Percentiles rank a stretch among this genome's conserved stretches.
These are phyloP conservation scores for Diprion similis DNA, from an alignment of 1,140 invertebrate species.

Conservation along the genomic window DNA sequence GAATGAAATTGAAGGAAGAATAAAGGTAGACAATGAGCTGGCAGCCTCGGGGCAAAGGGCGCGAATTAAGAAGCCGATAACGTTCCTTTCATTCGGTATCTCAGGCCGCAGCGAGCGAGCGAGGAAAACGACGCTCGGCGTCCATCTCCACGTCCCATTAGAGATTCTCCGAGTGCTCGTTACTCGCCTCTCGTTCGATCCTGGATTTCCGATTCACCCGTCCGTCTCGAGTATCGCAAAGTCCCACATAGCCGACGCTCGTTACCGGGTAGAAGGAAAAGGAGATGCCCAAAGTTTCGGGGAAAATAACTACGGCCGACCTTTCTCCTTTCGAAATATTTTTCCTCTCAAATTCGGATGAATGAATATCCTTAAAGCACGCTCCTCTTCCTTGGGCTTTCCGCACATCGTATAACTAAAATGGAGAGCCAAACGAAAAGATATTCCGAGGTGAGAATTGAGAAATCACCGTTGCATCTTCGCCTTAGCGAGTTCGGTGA, in stretches of 20 bases:
- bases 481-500: too few relatives aligned
- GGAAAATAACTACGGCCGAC: background rate
- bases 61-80: background rate
- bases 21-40: background rate
- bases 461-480: too few relatives aligned
- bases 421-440: too few relatives aligned
- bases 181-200: background rate
- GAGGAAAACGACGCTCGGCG: background rate
- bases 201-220: too few relatives aligned
- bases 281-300: background rate
- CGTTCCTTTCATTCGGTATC: background rate
- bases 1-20: background rate
- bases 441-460: too few relatives aligned
- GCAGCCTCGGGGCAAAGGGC: background rate
- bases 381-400: too few relatives aligned
- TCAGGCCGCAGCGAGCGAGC: background rate
- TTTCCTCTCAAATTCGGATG: background rate
- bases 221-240: background rate
- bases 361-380: too few relatives aligned
- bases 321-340: constrained; percentile 2
- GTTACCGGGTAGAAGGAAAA: background rate
- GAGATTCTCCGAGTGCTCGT: background rate
- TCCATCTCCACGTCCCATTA: background rate
- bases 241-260: background rate
- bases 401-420: too few relatives aligned